A percentile compares a stretch with the other conserved stretches of the same genome.
Evolutionary conservation across 2,888 invertebrate genomes (phyloP).

Genomic region (Andrena trimmerana): DNA sequence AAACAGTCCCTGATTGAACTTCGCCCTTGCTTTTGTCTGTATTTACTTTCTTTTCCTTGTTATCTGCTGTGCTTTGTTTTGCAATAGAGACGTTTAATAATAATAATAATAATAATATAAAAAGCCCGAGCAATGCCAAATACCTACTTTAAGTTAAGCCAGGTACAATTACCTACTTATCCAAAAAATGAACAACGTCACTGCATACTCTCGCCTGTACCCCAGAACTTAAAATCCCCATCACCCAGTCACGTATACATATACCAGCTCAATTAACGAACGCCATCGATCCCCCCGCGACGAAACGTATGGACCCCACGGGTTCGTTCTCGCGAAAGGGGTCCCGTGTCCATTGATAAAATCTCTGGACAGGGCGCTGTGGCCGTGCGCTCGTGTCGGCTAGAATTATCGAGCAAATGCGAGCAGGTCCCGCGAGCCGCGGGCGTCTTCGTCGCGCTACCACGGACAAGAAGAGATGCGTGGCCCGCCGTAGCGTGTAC

Average conservation of each 20-base stretch:
- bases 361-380: slow-evolving; percentile 45
- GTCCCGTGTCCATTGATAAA: slow-evolving; percentile 53
- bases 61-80: no score
- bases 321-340: slow-evolving; percentile 1
- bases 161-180: no score
- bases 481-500: slow-evolving; percentile 18
- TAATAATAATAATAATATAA: no score
- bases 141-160: no score
- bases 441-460: slow-evolving; percentile 23
- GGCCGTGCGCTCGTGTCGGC: slow-evolving; percentile 48
- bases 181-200: not conserved
- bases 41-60: no score
- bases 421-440: slow-evolving; percentile 19
- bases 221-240: not conserved
- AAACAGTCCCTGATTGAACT: no score
- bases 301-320: not conserved
- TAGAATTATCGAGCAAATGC: slow-evolving; percentile 59
- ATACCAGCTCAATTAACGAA: slow-evolving; percentile 31
- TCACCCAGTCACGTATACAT: slow-evolving; percentile 28
- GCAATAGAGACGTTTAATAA: no score
- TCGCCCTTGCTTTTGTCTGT: no score
- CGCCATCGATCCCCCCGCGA: slow-evolving; percentile 24
- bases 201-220: not conserved
- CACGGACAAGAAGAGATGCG: slow-evolving; percentile 17
- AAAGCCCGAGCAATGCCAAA: no score